A percentile compares a stretch with the other conserved stretches of the same genome.
phyloP scores from a whole-genome alignment of 2,113 vertebrate species.

The Apodemus speciosus region DNA sequence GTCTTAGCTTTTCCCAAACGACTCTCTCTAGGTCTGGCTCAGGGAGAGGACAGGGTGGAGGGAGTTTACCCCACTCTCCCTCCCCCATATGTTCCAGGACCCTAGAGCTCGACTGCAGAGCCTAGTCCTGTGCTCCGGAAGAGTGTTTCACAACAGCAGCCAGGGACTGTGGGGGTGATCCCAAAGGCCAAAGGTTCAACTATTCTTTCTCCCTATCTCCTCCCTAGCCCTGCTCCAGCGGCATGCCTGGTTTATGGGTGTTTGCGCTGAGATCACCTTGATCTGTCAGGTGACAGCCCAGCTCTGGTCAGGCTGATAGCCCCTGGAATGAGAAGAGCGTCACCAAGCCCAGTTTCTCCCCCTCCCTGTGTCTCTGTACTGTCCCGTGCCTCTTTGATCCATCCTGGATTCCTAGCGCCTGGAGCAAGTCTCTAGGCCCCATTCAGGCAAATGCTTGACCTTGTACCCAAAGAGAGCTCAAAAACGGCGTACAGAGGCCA shows the following conservation, averaged over 20 bases:
- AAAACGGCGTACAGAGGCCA: background rate
- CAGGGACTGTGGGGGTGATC: background rate
- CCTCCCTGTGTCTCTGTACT: background rate
- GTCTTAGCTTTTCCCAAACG: slow-evolving; percentile 13
- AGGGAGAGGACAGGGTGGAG: slow-evolving; percentile 4
- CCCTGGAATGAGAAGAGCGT: background rate
- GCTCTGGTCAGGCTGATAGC: background rate
- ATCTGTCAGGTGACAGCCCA: slow-evolving; percentile 28
- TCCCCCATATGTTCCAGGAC: background rate
- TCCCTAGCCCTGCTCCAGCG: background rate
- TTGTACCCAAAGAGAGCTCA: background rate
- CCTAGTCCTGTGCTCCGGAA: background rate
- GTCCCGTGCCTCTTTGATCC: background rate
- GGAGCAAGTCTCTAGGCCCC: background rate
- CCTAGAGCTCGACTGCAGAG: background rate
- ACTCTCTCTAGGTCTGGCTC: background rate
- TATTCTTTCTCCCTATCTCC: background rate
- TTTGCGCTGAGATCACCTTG: slow-evolving; percentile 39
- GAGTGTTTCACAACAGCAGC: background rate
- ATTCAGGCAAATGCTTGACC: background rate
- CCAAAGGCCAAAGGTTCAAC: slow-evolving; percentile 11
- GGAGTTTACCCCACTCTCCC: background rate
- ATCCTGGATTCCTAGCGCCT: background rate
- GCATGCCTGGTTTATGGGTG: slow-evolving; percentile 43
- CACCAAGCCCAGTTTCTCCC: background rate